Percentiles rank a stretch among this genome's conserved stretches.
phyloP scores from a whole-genome alignment of 2,888 invertebrate species.

The Plagodis dolabraria region DNA sequence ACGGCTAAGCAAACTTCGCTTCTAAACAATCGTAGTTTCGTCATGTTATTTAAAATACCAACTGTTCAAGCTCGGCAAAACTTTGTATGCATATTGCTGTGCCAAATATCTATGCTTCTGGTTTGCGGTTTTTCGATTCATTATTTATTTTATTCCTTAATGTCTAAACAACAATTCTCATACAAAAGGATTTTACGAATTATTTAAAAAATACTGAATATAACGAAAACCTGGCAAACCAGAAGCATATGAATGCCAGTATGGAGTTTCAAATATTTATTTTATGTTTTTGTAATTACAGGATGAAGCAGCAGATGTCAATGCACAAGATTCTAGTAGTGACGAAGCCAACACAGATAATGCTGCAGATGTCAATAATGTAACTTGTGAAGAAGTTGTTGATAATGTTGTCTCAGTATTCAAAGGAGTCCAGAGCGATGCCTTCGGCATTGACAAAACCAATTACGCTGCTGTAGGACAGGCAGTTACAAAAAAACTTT shows the following conservation, averaged over 20 bases:
- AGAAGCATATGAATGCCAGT: not conserved
- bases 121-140: no score
- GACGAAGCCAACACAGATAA: slow-evolving; percentile 45
- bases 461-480: slow-evolving; percentile 61
- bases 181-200: no score
- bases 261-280: not conserved
- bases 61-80: no score
- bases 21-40: no score
- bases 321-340: slow-evolving; percentile 42
- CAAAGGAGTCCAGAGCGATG: slow-evolving; percentile 65
- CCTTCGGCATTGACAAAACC: slow-evolving; percentile 59
- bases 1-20: no score
- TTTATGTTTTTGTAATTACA: slow-evolving; percentile 30
- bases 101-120: no score
- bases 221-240: no score
- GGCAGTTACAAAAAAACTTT: slow-evolving; percentile 58
- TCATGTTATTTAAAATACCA: no score
- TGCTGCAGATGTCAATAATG: slow-evolving; percentile 36
- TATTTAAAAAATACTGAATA: no score
- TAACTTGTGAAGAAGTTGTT: slow-evolving; percentile 58
- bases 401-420: slow-evolving; percentile 63
- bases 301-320: slow-evolving; percentile 27
- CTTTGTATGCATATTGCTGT: no score
- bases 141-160: no score
- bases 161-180: no score